These are phyloP conservation scores for Heterohyrax brucei DNA, from an alignment of 2,797 vertebrate species.

Conservation along the genomic window DNA sequence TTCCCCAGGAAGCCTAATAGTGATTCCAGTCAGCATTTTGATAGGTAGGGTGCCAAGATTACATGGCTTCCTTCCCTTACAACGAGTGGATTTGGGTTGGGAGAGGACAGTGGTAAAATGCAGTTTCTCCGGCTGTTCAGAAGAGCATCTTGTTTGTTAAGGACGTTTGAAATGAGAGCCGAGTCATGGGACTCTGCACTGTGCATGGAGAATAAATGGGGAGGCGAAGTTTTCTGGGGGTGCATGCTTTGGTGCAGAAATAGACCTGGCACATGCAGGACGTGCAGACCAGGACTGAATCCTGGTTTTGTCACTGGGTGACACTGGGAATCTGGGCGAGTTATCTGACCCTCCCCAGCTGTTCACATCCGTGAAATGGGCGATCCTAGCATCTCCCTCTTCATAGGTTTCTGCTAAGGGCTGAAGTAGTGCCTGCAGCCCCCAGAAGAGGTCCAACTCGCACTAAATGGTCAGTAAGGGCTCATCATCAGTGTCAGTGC, in stretches of 20 bases:
- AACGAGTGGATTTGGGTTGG: not conserved
- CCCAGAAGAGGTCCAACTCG: too few relatives aligned
- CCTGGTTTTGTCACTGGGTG: not conserved
- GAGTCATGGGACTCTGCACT: not conserved
- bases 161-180: not conserved
- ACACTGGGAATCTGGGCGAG: not conserved
- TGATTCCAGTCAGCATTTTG: not conserved
- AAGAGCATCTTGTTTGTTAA: not conserved
- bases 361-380: not conserved
- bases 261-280: not conserved
- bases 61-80: constrained; percentile 19
- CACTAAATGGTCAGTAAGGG: too few relatives aligned
- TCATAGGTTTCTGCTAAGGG: not conserved
- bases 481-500: too few relatives aligned
- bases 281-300: not conserved
- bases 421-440: not conserved
- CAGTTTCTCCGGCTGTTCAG: not conserved
- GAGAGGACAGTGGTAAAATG: not conserved
- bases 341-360: not conserved
- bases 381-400: not conserved
- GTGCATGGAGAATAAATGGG: not conserved
- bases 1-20: not conserved
- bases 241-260: not conserved
- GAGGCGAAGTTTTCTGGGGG: not conserved
- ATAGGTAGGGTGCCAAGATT: not conserved